phyloP scores from a whole-genome alignment of 23 tunicate species.

The Halocynthia aurantium region DNA sequence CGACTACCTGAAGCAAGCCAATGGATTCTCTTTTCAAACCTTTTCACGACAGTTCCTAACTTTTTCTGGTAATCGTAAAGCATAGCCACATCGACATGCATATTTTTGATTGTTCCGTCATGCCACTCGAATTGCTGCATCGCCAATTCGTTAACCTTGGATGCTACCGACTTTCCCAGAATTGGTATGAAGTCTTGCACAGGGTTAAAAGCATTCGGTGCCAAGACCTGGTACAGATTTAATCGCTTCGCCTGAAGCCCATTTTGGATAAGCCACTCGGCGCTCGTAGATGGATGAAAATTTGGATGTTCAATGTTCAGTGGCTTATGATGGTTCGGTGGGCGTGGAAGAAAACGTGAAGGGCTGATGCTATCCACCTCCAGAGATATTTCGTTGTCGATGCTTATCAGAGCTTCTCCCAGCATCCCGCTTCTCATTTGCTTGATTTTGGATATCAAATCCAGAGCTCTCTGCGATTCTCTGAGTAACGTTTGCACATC shows the following conservation, averaged over 20 bases:
- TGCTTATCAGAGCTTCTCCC: slow-evolving; percentile 92
- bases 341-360: slow-evolving; percentile 81
- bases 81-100: slow-evolving; percentile 93
- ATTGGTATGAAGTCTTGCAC: slow-evolving; percentile 79
- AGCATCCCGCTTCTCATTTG: slow-evolving; percentile 95
- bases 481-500: slow-evolving; percentile 68
- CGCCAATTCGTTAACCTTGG: slow-evolving; percentile 71
- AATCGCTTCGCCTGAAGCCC: slow-evolving; percentile 58
- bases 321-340: slow-evolving; percentile 87
- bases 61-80: slow-evolving; percentile 70
- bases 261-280: slow-evolving; percentile 53
- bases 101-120: slow-evolving; percentile 82
- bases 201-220: slow-evolving; percentile 92
- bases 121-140: slow-evolving; percentile 98
- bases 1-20: slow-evolving; percentile 88
- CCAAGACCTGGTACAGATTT: slow-evolving; percentile 81
- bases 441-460: slow-evolving; percentile 75
- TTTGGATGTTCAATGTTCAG: slow-evolving; percentile 74
- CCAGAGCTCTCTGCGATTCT: slow-evolving; percentile 81
- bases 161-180: slow-evolving; percentile 75
- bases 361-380: slow-evolving; percentile 53
- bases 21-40: slow-evolving; percentile 62
- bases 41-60: slow-evolving; percentile 72
- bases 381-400: slow-evolving; percentile 83
- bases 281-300: slow-evolving; percentile 61